Evolutionary conservation across 2,888 invertebrate genomes (phyloP), one percentile per base, ranked within the genome.

Genomic region (Dynastes tityus): DNA sequence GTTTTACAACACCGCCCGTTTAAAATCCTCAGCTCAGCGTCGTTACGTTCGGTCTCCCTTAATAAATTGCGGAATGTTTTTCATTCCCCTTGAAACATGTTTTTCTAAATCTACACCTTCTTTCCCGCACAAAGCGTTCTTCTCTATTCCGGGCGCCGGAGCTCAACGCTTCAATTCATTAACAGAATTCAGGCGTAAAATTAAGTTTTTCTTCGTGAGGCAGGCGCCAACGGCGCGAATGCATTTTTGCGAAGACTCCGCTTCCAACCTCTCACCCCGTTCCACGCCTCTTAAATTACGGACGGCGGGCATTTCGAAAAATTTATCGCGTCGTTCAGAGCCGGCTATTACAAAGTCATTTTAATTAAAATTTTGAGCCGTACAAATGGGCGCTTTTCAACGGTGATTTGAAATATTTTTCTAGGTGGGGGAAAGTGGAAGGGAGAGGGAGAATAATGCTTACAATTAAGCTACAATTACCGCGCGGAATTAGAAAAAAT

Each of bases 131-230:
- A 64, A 22, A 13, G 37, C 32, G 32, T 64, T 32, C 29, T 37
- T 32, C 13, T 37, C 64, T 53, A 16, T 53, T 16, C n/a, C 53
- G 53, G 0, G 16, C 5, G 16, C 2, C 53, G 27, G 13, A 11
- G 64, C 70, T 51, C 58, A 40, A 58, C 71, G 37, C 71, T 71
- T 71, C 71, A 58, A 71, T 71, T 71, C 71, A 71, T 71, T 71
- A 71, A 71, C 71, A 58, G 55, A 71, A 71, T 71, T 71, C 71
- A 58, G 58, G 71, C 71, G 71, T 71, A 71, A 71, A 71, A 71
- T 71, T 71, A 71, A 71, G 71, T 71, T 71, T 71, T 71, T 58
- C 71, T 55, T 32, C 45, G 45, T 45, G 11, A 8, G 71, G 58
- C 70, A 29, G 65, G 5, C 71, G 58, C 40, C 71, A 22, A 71